Conservation (phyloP, 37 sponge, comb jelly and placozoan genomes). For the Petrosia ficiformis region DNA sequence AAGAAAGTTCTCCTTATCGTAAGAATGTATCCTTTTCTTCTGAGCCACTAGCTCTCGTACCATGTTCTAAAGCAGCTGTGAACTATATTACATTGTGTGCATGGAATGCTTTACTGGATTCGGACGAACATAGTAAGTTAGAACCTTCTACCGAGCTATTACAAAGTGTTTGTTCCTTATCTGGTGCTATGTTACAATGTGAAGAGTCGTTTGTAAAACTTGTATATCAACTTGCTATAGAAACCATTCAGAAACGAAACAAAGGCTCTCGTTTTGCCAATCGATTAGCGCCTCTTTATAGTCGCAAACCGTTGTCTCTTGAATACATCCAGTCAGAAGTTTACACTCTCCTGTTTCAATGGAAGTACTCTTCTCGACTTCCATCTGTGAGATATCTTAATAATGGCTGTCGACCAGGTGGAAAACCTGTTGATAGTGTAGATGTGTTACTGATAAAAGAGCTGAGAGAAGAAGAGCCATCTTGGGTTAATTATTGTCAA, state of each 20-base stretch:
- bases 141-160: too few species aligned
- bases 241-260: constrained; percentile 24
- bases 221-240: constrained; percentile 45
- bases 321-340: constrained; percentile 46
- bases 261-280: neutral
- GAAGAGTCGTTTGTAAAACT: constrained; percentile 41
- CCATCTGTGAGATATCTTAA: constrained; percentile 40
- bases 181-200: constrained; percentile 20
- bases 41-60: too few species aligned
- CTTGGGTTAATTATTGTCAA: constrained; percentile 79
- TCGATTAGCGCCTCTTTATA: constrained; percentile 25
- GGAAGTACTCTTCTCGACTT: constrained; percentile 44
- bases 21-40: too few species aligned
- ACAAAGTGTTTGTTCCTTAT: too few species aligned
- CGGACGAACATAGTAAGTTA: too few species aligned
- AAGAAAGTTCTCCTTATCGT: too few species aligned
- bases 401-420: constrained; percentile 58
- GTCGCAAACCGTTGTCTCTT: constrained; percentile 3
- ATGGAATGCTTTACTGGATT: too few species aligned
- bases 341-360: constrained; percentile 26
- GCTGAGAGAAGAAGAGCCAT: constrained; percentile 73
- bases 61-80: too few species aligned
- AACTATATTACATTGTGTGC: too few species aligned
- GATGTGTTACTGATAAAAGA: constrained; percentile 77
- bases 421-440: constrained; percentile 70